Conservation (phyloP, 2,888 invertebrate species). For the Amphipoea oculea region DNA sequence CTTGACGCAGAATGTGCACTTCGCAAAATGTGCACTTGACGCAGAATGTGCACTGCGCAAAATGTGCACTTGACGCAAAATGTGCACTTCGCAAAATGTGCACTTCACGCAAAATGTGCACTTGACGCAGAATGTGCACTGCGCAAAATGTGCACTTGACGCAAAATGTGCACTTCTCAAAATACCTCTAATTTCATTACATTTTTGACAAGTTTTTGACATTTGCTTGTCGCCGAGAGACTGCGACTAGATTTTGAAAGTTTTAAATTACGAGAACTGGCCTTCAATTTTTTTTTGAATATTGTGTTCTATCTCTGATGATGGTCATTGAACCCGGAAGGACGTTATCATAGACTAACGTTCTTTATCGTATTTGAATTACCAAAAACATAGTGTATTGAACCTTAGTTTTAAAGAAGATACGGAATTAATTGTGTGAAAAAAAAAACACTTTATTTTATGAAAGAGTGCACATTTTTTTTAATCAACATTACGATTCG, state of each 20-base stretch:
- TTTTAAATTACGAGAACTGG: neutral
- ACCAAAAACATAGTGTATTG: conserved; percentile 23
- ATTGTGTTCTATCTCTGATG: neutral
- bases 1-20: no score
- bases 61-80: no score
- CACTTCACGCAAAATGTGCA: no score
- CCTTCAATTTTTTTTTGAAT: neutral
- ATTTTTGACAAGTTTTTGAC: neutral
- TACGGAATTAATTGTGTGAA: neutral
- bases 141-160: no score
- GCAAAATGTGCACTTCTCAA: no score
- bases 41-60: no score
- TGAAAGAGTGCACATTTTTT: conserved; percentile 5
- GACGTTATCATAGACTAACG: conserved; percentile 49
- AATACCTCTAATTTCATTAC: no score
- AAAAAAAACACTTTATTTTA: neutral
- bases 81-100: no score
- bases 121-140: no score
- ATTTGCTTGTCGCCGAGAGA: no score
- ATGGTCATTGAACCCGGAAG: conserved; percentile 53
- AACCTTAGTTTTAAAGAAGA: conserved; percentile 17
- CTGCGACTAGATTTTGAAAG: neutral
- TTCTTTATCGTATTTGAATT: conserved; percentile 35
- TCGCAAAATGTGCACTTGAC: no score
- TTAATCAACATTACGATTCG: neutral